Conservation (phyloP, 2,113 vertebrate species). For the Oceanites oceanicus region DNA sequence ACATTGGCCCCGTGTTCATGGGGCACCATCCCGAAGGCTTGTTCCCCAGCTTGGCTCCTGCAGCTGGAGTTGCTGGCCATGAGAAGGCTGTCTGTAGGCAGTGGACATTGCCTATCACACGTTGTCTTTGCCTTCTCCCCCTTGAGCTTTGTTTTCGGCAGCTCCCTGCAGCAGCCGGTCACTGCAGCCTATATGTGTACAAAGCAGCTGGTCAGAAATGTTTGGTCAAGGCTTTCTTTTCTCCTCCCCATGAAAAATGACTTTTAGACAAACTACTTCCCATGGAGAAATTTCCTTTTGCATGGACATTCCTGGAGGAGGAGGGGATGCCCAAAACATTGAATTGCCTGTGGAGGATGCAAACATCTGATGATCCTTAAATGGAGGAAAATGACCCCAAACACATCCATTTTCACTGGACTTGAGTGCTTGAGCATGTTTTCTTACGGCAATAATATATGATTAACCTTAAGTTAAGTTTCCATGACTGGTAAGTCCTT, state of each 20-base stretch:
- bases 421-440: neutral
- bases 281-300: neutral
- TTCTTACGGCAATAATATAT: neutral
- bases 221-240: neutral
- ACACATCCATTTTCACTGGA: neutral
- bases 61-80: rapidly evolving
- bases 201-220: neutral
- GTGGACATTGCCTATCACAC: neutral
- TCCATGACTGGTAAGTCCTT: neutral
- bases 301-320: neutral
- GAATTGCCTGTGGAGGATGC: neutral
- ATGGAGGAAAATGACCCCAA: neutral
- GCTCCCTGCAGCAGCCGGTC: neutral
- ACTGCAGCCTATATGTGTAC: neutral
- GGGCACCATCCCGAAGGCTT: neutral
- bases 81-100: neutral
- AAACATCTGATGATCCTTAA: neutral
- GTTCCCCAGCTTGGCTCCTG: neutral
- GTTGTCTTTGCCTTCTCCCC: neutral
- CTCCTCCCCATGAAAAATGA: neutral
- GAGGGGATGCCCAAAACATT: neutral
- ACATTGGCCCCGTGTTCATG: rapidly evolving
- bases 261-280: neutral
- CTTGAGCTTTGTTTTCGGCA: neutral
- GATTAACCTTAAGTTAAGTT: neutral